Evolutionary conservation across 2,113 vertebrate species (phyloP), one percentile per base, ranked within the genome.

Genomic region (Calypte anna): DNA sequence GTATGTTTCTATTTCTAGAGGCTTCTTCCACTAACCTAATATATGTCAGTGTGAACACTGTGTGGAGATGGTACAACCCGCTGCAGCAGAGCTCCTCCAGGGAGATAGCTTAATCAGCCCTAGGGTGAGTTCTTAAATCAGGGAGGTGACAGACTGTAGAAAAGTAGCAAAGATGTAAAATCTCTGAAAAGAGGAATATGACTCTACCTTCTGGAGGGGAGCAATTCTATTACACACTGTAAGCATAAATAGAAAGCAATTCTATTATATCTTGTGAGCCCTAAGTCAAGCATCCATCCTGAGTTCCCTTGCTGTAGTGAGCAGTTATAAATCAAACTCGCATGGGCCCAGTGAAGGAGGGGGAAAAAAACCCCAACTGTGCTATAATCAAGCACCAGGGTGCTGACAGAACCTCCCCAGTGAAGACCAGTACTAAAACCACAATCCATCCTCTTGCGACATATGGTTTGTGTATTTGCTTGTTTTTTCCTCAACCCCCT

Each of bases 91-190:
- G 57, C 58, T 87, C n/a, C 58, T 87, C 23, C 38, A 57, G 78
- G 66, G 77, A 93, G 62, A 57, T 22, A 50, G 66, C 50, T 88
- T 91, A 79, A 91, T 91, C 66, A 87, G 72, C 62, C 50, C 54
- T 66, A 63, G 66, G 78, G 80, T 36, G 54, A 87, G 66, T 24
- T 84, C 62, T 91, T 76, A 57, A 84, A 43, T 70, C 68, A 87
- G 66, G 70, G 62, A 87, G 44, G 70, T 85, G 91, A 94, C 81
- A 95, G 83, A 33, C 61, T 61, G 18, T 58, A 81, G 74, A 63
- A 75, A 70, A 62, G 58, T 54, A 78, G 53, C 28, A 51, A 78
- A 91, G 57, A 82, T 81, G 62, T 72, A 81, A 82, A 54, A 57
- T 78, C 33, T 89, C 91, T 72, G 53, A 55, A 78, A 70, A 89